These are phyloP conservation scores for Schmidtea mediterranea DNA, from an alignment of 1,140 invertebrate genomes.

Conservation along the genomic window DNA sequence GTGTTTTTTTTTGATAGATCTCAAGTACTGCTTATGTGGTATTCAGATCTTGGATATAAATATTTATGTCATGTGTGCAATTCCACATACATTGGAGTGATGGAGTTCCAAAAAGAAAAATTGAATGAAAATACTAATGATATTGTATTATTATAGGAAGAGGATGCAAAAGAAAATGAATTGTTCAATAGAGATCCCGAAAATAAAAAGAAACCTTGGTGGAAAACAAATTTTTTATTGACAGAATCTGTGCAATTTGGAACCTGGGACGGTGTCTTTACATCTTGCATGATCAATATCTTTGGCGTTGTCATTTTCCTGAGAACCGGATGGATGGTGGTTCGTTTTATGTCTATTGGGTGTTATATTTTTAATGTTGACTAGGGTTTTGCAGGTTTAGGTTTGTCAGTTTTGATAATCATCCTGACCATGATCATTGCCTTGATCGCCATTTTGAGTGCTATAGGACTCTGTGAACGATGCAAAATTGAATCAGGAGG, in stretches of 20 bases:
- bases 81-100: no score
- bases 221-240: slow-evolving; percentile 19
- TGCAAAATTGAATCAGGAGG: slow-evolving; percentile 65
- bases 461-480: slow-evolving; percentile 74
- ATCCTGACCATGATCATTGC: slow-evolving; percentile 60
- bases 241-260: slow-evolving; percentile 57
- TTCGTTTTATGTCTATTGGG: slow-evolving; percentile 11
- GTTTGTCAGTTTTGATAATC: slow-evolving; percentile 57
- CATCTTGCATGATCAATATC: slow-evolving; percentile 57
- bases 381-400: slow-evolving; percentile 52
- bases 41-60: no score
- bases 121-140: neutral
- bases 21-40: no score
- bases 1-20: no score
- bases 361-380: slow-evolving; percentile 9
- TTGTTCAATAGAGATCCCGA: neutral
- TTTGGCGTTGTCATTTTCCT: slow-evolving; percentile 88
- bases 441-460: slow-evolving; percentile 60
- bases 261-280: slow-evolving; percentile 87
- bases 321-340: slow-evolving; percentile 81
- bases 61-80: no score
- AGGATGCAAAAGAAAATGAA: neutral
- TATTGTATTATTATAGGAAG: neutral
- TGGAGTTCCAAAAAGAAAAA: no score
- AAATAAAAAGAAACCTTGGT: slow-evolving; percentile 15